These are phyloP conservation scores for Monodelphis domestica DNA, from an alignment of 2,797 vertebrate species.

Conservation along the genomic window DNA sequence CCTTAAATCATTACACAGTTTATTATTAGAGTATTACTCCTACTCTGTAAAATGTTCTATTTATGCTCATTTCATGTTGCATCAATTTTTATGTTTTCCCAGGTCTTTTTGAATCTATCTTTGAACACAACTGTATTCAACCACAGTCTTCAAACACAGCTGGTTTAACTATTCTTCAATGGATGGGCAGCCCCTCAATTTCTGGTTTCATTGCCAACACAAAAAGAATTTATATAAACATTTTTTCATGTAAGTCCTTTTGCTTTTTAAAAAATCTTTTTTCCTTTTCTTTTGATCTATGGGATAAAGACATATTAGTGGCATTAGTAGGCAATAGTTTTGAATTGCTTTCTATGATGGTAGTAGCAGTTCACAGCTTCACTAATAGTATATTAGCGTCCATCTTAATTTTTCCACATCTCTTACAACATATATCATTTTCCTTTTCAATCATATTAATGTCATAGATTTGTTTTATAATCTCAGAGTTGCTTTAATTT, in stretches of 20 bases:
- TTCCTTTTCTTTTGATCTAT: too few species aligned
- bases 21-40: not conserved
- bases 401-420: not conserved
- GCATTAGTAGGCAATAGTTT: not conserved
- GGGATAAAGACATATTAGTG: not conserved
- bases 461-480: not conserved
- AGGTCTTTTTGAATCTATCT: not conserved
- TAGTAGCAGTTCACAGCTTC: not conserved
- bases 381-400: not conserved
- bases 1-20: not conserved
- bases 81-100: not conserved
- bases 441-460: not conserved
- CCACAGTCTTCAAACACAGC: not conserved
- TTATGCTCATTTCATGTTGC: not conserved
- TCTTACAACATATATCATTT: not conserved
- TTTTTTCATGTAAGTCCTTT: not conserved
- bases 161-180: not conserved
- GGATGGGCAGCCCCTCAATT: not conserved
- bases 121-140: not conserved
- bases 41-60: not conserved
- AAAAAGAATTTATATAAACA: not conserved
- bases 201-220: not conserved
- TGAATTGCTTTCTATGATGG: not conserved
- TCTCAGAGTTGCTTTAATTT: not conserved
- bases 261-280: not conserved